A percentile compares a stretch with the other conserved stretches of the same genome.
These are phyloP conservation scores for Mechanitis messenoides DNA, from an alignment of 2,888 invertebrate species.

Conservation along the genomic window DNA sequence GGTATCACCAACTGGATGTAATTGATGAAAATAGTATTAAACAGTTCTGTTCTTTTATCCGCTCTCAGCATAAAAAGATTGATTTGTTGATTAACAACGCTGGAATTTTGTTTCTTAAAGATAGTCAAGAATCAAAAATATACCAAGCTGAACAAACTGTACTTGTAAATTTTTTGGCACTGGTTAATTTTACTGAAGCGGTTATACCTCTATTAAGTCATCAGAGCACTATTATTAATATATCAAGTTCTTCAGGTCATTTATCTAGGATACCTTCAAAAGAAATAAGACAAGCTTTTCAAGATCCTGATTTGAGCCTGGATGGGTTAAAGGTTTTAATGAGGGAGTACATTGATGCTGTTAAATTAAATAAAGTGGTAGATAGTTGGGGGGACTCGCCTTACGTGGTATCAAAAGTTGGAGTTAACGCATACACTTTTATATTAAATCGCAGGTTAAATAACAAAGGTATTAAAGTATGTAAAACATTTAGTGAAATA, in stretches of 20 bases:
- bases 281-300: slow-evolving; percentile 65
- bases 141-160: slow-evolving; percentile 56
- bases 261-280: slow-evolving; percentile 77
- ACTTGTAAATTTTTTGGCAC: slow-evolving; percentile 53
- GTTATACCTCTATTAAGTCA: slow-evolving; percentile 81
- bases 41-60: slow-evolving; percentile 72
- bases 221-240: slow-evolving; percentile 83
- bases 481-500: background rate
- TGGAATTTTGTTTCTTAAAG: slow-evolving; percentile 67
- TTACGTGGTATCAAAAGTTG: slow-evolving; percentile 85
- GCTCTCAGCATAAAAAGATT: slow-evolving; percentile 76
- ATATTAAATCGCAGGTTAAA: slow-evolving; percentile 76
- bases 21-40: slow-evolving; percentile 75
- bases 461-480: slow-evolving; percentile 42
- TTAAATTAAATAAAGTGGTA: slow-evolving; percentile 44
- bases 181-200: slow-evolving; percentile 69
- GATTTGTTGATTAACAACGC: slow-evolving; percentile 87
- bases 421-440: slow-evolving; percentile 81
- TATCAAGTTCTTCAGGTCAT: slow-evolving; percentile 83
- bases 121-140: slow-evolving; percentile 49
- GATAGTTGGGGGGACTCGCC: slow-evolving; percentile 79
- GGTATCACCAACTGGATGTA: slow-evolving; percentile 83
- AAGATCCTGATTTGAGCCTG: slow-evolving; percentile 69
- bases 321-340: slow-evolving; percentile 75
- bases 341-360: slow-evolving; percentile 78